These are phyloP conservation scores for Patiria pectinifera DNA, from an alignment of 53 echinoderm and acorn worm species.

Conservation along the genomic window DNA sequence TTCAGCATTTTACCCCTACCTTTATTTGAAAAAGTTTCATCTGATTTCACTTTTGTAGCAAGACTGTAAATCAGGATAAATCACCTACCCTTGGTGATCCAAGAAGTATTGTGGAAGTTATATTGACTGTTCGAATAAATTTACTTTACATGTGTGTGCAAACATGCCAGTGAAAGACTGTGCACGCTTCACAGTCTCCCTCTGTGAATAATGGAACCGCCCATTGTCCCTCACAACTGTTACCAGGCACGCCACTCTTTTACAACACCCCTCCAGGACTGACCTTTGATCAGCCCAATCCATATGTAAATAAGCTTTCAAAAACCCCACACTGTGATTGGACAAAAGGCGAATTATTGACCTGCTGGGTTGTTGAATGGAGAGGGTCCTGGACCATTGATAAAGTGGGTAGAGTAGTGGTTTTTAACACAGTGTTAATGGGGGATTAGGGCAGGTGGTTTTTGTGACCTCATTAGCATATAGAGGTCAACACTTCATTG, in stretches of 20 bases:
- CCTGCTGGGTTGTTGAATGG: constrained; percentile 43
- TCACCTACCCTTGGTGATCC: too few species aligned
- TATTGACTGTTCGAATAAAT: neutral
- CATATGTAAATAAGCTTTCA: constrained; percentile 52
- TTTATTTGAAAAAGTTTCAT: too few species aligned
- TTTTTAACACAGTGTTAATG: neutral
- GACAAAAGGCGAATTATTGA: constrained; percentile 30
- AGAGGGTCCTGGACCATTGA: constrained; percentile 20
- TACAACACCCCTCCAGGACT: constrained; percentile 5
- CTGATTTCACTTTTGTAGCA: too few species aligned
- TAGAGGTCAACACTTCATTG: constrained; percentile 59
- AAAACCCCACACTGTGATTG: constrained; percentile 51
- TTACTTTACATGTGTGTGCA: neutral
- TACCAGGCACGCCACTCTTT: constrained; percentile 50
- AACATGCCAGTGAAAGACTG: neutral
- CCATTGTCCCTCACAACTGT: constrained; percentile 57
- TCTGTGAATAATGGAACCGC: constrained; percentile 37
- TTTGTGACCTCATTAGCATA: constrained; percentile 50
- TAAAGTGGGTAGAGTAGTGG: neutral
- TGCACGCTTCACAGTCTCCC: neutral
- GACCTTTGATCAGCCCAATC: constrained; percentile 54
- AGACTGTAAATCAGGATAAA: too few species aligned
- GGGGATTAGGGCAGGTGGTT: neutral
- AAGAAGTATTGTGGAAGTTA: too few species aligned
- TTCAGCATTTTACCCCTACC: too few species aligned